Conservation (phyloP, 2,888 invertebrate species). For the Tetropium fuscum region DNA sequence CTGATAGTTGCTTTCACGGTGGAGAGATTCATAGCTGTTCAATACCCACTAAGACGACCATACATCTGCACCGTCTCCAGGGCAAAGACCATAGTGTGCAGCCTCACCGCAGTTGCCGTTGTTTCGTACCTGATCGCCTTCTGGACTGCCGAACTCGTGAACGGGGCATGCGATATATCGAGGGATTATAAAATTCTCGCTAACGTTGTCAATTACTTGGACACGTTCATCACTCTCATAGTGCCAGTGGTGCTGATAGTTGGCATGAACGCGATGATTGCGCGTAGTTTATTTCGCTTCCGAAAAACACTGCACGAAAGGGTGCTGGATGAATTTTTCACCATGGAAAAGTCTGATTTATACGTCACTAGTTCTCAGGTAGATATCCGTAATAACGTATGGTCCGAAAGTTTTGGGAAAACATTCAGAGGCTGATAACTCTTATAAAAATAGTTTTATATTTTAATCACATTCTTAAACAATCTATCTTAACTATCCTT, state of each 20-base stretch:
- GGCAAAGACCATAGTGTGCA: conserved; percentile 69
- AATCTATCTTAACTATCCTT: too few species aligned
- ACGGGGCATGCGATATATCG: conserved; percentile 67
- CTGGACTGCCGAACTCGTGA: conserved; percentile 60
- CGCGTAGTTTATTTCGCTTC: conserved; percentile 67
- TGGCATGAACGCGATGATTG: conserved; percentile 75
- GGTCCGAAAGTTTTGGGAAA: too few species aligned
- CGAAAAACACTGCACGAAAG: conserved; percentile 63
- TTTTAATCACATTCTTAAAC: too few species aligned
- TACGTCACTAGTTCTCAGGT: conserved; percentile 64
- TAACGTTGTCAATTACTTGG: conserved; percentile 71
- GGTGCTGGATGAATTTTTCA: conserved; percentile 53
- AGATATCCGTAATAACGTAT: too few species aligned
- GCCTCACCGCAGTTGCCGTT: conserved; percentile 63
- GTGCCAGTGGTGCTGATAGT: conserved; percentile 72
- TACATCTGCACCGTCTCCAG: conserved; percentile 72
- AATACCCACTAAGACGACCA: conserved; percentile 72
- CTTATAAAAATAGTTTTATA: too few species aligned
- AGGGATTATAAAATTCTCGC: conserved; percentile 68
- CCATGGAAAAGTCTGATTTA: conserved; percentile 61
- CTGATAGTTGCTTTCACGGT: conserved; percentile 78
- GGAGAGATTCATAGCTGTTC: conserved; percentile 77
- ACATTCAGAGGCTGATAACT: too few species aligned
- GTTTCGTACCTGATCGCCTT: conserved; percentile 50
- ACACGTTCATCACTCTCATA: conserved; percentile 73